Evolutionary conservation across 2,888 invertebrate genomes (phyloP).

Genomic region (Acrobasis suavella): DNA sequence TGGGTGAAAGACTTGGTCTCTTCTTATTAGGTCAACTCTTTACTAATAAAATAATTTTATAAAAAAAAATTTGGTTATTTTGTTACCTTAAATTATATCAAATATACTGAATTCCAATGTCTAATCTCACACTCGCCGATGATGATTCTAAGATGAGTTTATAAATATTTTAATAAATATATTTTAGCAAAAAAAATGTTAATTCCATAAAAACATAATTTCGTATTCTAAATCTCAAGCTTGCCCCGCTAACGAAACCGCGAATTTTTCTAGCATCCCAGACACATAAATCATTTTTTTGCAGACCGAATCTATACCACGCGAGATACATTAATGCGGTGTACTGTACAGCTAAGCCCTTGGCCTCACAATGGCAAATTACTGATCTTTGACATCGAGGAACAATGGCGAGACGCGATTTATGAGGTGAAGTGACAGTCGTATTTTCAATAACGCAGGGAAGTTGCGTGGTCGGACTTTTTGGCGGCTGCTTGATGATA

Average conservation of each 20-base stretch:
- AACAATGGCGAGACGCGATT: constrained; percentile 73
- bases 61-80: no score
- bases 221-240: neutral
- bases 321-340: constrained; percentile 12
- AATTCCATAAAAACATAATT: neutral
- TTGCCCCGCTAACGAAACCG: constrained; percentile 6
- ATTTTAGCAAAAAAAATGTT: no score
- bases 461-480: constrained; percentile 49
- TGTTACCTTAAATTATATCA: no score
- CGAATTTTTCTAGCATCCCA: constrained; percentile 19
- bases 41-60: no score
- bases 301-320: constrained; percentile 26
- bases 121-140: no score
- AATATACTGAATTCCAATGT: no score
- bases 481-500: neutral
- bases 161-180: no score
- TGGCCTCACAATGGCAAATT: constrained; percentile 74
- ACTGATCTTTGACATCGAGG: constrained; percentile 78
- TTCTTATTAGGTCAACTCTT: no score
- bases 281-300: constrained; percentile 30
- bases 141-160: no score
- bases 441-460: constrained; percentile 59
- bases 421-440: constrained; percentile 59
- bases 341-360: constrained; percentile 31
- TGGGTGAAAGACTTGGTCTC: no score